Percentiles rank a stretch among this genome's conserved stretches.
These are phyloP conservation scores for Albula glossodonta DNA, from an alignment of 2,113 vertebrate species.

Conservation along the genomic window DNA sequence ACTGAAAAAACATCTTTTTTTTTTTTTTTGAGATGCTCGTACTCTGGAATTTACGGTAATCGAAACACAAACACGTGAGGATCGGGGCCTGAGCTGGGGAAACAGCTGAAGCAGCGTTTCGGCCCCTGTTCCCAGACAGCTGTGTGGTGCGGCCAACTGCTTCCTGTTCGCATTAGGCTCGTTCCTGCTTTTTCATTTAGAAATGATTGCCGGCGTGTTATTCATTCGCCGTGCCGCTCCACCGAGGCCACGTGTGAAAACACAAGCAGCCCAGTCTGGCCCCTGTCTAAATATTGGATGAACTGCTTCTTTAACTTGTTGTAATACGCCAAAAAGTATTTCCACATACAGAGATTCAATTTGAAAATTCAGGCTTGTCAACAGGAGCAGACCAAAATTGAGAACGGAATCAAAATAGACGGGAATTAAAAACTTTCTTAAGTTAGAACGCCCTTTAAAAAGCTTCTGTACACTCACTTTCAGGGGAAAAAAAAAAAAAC, in stretches of 20 bases:
- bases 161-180: neutral
- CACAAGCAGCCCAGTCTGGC: neutral
- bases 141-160: neutral
- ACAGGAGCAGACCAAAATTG: neutral
- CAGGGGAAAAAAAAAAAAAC: neutral
- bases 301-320: neutral
- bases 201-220: neutral
- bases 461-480: neutral
- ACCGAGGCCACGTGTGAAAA: neutral
- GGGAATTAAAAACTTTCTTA: neutral
- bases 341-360: neutral
- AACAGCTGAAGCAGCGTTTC: neutral
- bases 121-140: constrained; percentile 4
- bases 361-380: neutral
- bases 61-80: neutral
- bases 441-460: neutral
- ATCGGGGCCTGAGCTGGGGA: neutral
- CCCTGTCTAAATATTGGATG: neutral
- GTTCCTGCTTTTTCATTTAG: neutral
- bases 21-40: too few relatives aligned
- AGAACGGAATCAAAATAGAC: neutral
- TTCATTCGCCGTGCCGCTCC: neutral
- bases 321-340: neutral
- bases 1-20: too few relatives aligned
- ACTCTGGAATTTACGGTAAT: neutral